Evolutionary conservation across 2,797 vertebrate genomes (phyloP), one percentile per base, ranked within the genome.

Genomic region (Xiphorhynchus erythropygius): DNA sequence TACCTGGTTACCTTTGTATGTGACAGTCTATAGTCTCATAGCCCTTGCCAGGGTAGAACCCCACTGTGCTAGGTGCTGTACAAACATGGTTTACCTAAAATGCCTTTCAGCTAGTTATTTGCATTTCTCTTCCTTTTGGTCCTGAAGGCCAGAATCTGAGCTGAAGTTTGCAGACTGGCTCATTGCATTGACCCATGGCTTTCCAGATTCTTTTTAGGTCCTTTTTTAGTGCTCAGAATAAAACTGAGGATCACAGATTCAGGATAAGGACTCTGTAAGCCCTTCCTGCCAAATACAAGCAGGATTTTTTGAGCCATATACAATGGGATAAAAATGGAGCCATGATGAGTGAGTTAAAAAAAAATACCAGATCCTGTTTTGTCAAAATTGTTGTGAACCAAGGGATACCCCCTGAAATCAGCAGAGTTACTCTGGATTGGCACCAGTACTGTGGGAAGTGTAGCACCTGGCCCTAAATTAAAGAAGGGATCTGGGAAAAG

Each of bases 11-110:
- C 21, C 42, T 92, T 67, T 89, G 59, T 81, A 19, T 2, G 8
- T 42, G 24, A 55, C 49, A 41, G 0, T 64, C 42, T 39, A 13
- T 57, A 62, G 56, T 37, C 27, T 65, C 8, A 14, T 24, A 74
- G 47, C n/a, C 63, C 24, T 93, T 47, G 11, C 44, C 35, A 65
- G 80, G 37, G 42, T 88, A 53, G 76, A 80, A 60, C 33, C 5
- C 14, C 37, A 8, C 32, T 46, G 32, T 87, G 79, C 60, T 85
- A 55, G 87, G 80, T 69, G 11, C 39, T 81, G 44, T 69, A 64
- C 65, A 92, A 80, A 73, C 42, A 33, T 5, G 28, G 53, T 87
- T 96, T 90, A 78, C 88, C 87, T 89, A 79, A 95, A 76, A 83
- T 78, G 50, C 69, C 50, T 91, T 84, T 89, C 17, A n/a, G 46